Conservation (phyloP, 2,888 invertebrate species). For the Cordilura impudica region DNA sequence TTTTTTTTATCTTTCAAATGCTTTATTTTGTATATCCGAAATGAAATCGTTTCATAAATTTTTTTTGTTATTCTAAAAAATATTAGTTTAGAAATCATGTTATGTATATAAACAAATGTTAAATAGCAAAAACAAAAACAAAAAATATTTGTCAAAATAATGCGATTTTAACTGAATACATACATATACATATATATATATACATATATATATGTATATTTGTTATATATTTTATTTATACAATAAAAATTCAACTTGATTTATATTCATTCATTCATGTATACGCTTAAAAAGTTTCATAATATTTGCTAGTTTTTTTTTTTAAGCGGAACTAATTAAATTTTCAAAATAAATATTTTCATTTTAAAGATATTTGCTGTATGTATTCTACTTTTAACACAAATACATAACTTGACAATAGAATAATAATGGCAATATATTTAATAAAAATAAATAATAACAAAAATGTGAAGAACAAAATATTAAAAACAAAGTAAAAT, state of each 20-base stretch:
- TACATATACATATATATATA: neutral
- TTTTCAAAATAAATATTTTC: neutral
- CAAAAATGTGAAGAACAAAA: slow-evolving; percentile 24
- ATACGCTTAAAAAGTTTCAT: slow-evolving; percentile 1
- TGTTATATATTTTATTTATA: too few relatives aligned
- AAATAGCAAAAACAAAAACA: slow-evolving; percentile 70
- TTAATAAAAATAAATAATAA: slow-evolving; percentile 44
- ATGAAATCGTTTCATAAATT: too few relatives aligned
- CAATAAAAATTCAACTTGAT: neutral
- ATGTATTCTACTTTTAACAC: slow-evolving; percentile 23
- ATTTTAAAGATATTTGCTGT: slow-evolving; percentile 25
- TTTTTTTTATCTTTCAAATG: too few relatives aligned
- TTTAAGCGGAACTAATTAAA: slow-evolving; percentile 20
- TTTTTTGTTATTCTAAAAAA: neutral
- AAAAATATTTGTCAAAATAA: slow-evolving; percentile 75
- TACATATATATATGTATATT: too few relatives aligned
- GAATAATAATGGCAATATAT: slow-evolving; percentile 59
- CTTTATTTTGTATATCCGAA: too few relatives aligned
- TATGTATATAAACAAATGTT: slow-evolving; percentile 53
- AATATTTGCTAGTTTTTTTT: neutral
- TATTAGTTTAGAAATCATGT: slow-evolving; percentile 70
- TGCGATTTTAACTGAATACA: slow-evolving; percentile 68
- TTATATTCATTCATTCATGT: neutral
- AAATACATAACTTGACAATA: slow-evolving; percentile 28
- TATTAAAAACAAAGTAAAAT: slow-evolving; percentile 57